Base-by-base conservation (phyloP, 2,888 invertebrate species). In the Oeneis ivallda region DNA sequence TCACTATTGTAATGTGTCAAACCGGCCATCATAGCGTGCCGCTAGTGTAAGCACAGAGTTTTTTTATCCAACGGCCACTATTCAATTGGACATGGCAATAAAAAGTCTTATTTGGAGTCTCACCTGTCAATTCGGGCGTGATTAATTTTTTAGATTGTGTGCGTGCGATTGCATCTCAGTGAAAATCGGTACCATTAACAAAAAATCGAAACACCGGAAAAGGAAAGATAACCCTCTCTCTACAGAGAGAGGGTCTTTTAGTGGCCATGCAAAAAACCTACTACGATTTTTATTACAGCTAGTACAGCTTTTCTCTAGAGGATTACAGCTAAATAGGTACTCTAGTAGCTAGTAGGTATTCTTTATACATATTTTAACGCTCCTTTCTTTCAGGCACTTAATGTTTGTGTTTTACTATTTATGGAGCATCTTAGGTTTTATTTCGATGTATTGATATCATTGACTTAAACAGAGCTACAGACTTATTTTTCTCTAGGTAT, bases 111-210 rank as follows among this genome's bases (percentile, higher is more conserved):
- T 47, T 59, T 47, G 34, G 45, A 47, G 54, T 54, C 37, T 47
- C 63, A 68, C 60, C 65, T 69, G 68, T 71, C 70, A 63, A 67
- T 67, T 71, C 64, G 61, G 50, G 53, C 64, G 58, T 67, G 61
- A 68, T 71, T 70, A 64, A 63, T 64, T 64, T 64, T 63, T 64
- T 65, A 62, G 59, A 64, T 54, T 47, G 66, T 64, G 50, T 68
- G 60, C 58, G 64, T 59, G 59, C 62, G 58, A 65, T 64, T 70
- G 56, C 63, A 66, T 62, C 63, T 61, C 15, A 58, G 64, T 61
- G 67, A 64, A 57, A 63, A 64, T 49, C 58, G 56, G 49, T n/a
- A 34, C 57, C 65, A 43, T 64, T 32, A 37, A 58, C 58, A 32
- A 57, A 57, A 65, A 19, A 43, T 19, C 37, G 54, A 41, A 58